These are phyloP conservation scores for Pammene aurita DNA, from an alignment of 2,888 invertebrate genomes.

Conservation along the genomic window DNA sequence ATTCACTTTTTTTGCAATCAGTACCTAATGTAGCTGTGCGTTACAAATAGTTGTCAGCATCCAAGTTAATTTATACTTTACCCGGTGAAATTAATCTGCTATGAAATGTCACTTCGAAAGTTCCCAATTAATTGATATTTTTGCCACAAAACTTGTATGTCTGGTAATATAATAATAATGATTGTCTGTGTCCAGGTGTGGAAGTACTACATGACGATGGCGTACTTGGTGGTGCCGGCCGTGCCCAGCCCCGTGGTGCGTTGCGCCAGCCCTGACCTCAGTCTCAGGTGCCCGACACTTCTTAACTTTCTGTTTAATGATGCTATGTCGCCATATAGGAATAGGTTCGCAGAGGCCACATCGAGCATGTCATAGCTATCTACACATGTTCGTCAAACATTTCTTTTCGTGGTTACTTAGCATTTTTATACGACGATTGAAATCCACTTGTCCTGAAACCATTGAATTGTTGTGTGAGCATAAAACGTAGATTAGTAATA, in stretches of 20 bases:
- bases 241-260: conserved; percentile 93
- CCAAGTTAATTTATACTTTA: too few relatives aligned
- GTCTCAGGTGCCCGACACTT: conserved; percentile 87
- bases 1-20: too few relatives aligned
- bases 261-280: conserved; percentile 96
- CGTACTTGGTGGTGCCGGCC: conserved; percentile 97
- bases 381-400: neutral
- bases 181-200: conserved; percentile 85
- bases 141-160: too few relatives aligned
- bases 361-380: neutral
- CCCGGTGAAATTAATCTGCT: too few relatives aligned
- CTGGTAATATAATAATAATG: neutral
- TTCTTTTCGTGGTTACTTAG: neutral
- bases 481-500: conserved; percentile 22
- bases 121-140: too few relatives aligned
- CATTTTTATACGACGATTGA: neutral
- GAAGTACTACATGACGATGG: conserved; percentile 98
- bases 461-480: conserved; percentile 44
- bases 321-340: neutral
- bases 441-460: neutral
- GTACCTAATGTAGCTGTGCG: too few relatives aligned
- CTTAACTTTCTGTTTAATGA: neutral
- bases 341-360: neutral
- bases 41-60: too few relatives aligned
- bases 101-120: too few relatives aligned